Evolutionary conservation across 2,797 vertebrate genomes (phyloP).

Genomic region (Micrastur ruficollis): DNA sequence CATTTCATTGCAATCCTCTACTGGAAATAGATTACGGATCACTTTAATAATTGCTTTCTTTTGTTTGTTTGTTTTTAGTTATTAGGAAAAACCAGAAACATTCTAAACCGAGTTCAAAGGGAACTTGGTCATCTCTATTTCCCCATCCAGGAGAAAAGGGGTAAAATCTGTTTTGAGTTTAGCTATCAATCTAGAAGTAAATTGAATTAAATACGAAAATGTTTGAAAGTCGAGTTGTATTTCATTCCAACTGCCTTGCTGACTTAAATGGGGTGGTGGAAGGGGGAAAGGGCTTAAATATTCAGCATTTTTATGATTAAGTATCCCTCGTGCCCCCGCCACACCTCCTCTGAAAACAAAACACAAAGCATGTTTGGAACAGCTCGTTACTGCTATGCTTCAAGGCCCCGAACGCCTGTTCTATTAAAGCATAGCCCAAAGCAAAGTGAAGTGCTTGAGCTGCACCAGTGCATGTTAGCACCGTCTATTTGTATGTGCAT

Average conservation of each 20-base stretch:
- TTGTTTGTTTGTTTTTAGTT: conserved; percentile 47
- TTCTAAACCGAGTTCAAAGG: conserved; percentile 48
- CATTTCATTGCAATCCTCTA: not conserved
- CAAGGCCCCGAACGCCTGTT: not conserved
- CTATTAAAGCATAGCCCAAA: not conserved
- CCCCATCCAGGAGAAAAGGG: conserved; percentile 1
- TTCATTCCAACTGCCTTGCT: conserved; percentile 44
- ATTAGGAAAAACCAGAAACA: conserved; percentile 18
- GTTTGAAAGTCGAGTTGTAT: conserved; percentile 66
- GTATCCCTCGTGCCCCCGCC: not conserved
- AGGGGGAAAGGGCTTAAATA: conserved; percentile 24
- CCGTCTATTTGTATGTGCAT: rapidly evolving
- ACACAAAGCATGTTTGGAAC: not conserved
- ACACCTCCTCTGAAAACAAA: conserved; percentile 37
- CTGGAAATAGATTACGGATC: not conserved
- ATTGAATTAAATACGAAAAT: conserved; percentile 67
- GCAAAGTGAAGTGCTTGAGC: not conserved
- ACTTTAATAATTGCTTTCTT: conserved; percentile 7
- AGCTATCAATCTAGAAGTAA: conserved; percentile 64
- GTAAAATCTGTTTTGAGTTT: conserved; percentile 62
- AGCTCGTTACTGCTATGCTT: not conserved
- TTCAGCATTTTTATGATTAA: conserved; percentile 54
- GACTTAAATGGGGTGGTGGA: conserved; percentile 32
- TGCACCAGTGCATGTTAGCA: not conserved
- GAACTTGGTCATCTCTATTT: conserved; percentile 41